Evolutionary conservation across 2,113 vertebrate species (phyloP).

Genomic region (Pterophyllum scalare): DNA sequence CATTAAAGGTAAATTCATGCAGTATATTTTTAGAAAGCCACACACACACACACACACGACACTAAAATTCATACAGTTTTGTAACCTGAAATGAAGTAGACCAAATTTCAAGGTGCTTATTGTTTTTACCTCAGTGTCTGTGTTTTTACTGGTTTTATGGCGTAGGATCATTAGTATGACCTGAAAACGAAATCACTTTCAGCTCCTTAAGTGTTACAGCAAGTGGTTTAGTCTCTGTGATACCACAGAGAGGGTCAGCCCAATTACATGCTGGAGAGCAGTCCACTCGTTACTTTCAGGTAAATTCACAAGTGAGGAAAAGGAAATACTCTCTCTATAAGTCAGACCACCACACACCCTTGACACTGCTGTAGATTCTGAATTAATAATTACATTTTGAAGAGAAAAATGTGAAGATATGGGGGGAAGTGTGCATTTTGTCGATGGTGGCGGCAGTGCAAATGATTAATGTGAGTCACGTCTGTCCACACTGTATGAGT

Average conservation of each 20-base stretch:
- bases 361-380: conserved; percentile 32
- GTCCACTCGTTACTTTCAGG: conserved; percentile 26
- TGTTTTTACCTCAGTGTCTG: background rate
- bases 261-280: conserved; percentile 53
- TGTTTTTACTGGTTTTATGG: background rate
- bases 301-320: conserved; percentile 42
- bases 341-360: background rate
- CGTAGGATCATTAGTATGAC: conserved; percentile 4
- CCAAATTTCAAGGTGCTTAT: background rate
- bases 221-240: conserved; percentile 9
- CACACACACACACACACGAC: no score
- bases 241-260: conserved; percentile 36
- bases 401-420: conserved; percentile 16
- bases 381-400: conserved; percentile 23
- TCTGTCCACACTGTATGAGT: conserved; percentile 41
- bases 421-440: background rate
- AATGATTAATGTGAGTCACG: conserved; percentile 56
- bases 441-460: background rate
- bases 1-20: background rate
- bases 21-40: background rate
- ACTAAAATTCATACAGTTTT: background rate
- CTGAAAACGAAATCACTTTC: conserved; percentile 3
- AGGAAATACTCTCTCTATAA: conserved; percentile 6
- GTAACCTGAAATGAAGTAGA: background rate
- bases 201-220: background rate